Conservation (phyloP, 2,797 vertebrate species). For the Ambastaia sidthimunki region DNA sequence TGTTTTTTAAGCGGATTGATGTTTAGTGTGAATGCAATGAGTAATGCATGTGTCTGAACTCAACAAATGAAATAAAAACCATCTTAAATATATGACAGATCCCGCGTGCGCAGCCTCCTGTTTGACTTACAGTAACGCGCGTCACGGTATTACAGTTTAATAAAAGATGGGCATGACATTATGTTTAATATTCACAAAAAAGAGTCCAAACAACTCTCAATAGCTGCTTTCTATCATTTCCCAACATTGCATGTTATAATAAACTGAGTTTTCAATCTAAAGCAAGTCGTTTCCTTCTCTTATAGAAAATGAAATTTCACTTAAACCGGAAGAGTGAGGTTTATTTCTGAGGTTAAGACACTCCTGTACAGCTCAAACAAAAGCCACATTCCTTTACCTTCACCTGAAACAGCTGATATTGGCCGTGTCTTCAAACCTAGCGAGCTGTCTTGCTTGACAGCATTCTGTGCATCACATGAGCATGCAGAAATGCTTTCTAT, state of each 20-base stretch:
- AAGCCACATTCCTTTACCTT: slow-evolving; percentile 37
- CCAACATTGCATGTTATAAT: not conserved
- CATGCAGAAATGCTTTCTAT: not conserved
- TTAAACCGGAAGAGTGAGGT: slow-evolving; percentile 48
- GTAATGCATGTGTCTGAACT: not conserved
- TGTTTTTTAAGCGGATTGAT: not conserved
- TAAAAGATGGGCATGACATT: not conserved
- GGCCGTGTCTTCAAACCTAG: not conserved
- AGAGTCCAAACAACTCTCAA: not conserved
- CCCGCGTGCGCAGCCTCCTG: not conserved
- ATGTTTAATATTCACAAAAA: not conserved
- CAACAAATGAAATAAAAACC: not conserved
- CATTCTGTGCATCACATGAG: not conserved
- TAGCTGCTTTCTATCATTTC: not conserved
- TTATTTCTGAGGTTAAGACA: slow-evolving; percentile 41
- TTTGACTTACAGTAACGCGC: not conserved
- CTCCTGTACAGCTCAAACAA: slow-evolving; percentile 59
- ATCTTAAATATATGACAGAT: not conserved
- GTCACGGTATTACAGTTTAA: not conserved
- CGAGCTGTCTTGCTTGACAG: not conserved
- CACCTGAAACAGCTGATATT: not conserved
- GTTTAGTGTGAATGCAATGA: not conserved
- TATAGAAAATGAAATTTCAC: slow-evolving; percentile 18
- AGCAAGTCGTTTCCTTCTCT: not conserved
- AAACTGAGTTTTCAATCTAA: not conserved